phyloP scores from a whole-genome alignment of 2,797 vertebrate genomes.

The Tokudaia tokunoshimensis region DNA sequence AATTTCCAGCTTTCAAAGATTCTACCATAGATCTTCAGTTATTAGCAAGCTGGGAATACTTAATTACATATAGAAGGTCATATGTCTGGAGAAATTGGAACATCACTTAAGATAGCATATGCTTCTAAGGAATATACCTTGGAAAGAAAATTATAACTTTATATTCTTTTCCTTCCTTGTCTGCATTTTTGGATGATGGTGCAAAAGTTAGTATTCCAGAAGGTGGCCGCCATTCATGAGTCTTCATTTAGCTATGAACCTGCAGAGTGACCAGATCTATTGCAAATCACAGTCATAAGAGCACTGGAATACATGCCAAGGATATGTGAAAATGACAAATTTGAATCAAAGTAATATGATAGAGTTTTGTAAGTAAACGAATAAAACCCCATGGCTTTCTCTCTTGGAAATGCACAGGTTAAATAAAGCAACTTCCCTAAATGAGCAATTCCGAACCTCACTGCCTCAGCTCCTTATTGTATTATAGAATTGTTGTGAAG shows the following conservation, averaged over 20 bases:
- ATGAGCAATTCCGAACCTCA: not conserved
- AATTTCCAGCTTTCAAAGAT: not conserved
- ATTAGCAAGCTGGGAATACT: conserved; percentile 28
- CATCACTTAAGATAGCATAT: not conserved
- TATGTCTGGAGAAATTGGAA: conserved; percentile 34
- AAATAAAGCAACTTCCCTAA: not conserved
- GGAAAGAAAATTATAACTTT: not conserved
- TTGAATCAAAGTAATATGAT: not conserved
- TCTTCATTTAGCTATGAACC: not conserved
- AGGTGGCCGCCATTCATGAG: not conserved
- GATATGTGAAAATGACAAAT: not conserved
- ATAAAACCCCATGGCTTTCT: not conserved
- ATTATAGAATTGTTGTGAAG: not conserved
- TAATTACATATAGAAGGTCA: conserved; percentile 15
- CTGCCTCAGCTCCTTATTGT: not conserved
- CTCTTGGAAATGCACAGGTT: not conserved
- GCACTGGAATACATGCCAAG: not conserved
- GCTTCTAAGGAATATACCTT: not conserved
- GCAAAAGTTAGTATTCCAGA: conserved; percentile 22
- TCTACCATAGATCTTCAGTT: not conserved
- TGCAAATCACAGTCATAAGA: not conserved
- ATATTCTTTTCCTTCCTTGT: conserved; percentile 11
- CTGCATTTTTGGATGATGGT: not conserved
- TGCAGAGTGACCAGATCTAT: not conserved
- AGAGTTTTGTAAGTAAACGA: conserved; percentile 6